Evolutionary conservation across 2,113 vertebrate genomes (phyloP).

Genomic region (Percopsis transmontana): DNA sequence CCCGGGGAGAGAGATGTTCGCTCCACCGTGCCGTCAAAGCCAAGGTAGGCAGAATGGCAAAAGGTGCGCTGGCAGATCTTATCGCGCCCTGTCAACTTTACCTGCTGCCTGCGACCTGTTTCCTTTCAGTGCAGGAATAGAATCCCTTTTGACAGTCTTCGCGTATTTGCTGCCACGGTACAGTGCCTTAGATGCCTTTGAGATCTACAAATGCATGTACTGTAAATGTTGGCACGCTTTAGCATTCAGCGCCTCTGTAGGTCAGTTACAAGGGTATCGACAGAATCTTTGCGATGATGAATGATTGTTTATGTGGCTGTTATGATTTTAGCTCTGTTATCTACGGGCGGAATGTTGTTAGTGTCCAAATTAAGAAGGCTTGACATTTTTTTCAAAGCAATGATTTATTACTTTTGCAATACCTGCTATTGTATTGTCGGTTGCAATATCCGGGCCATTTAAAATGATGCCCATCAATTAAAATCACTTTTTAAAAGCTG

Average conservation of each 20-base stretch:
- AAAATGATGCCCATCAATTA: too few species aligned
- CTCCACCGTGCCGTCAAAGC: constrained; percentile 19
- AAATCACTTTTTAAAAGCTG: too few species aligned
- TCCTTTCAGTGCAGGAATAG: constrained; percentile 45
- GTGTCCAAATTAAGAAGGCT: neutral
- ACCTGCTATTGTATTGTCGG: neutral
- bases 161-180: constrained; percentile 55
- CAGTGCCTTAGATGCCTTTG: constrained; percentile 19
- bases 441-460: too few species aligned
- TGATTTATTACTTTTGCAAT: neutral
- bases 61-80: constrained; percentile 41
- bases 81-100: constrained; percentile 54
- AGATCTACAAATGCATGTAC: constrained; percentile 42
- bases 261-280: constrained; percentile 46
- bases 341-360: neutral
- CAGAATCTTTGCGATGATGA: constrained; percentile 43
- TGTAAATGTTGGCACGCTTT: constrained; percentile 20
- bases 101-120: constrained; percentile 61
- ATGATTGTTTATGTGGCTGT: constrained; percentile 29
- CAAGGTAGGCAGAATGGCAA: constrained; percentile 36
- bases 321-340: neutral
- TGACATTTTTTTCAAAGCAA: neutral
- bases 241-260: constrained; percentile 19
- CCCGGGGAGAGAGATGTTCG: too few species aligned
- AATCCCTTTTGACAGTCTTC: constrained; percentile 38